Conservation (phyloP, 1,140 invertebrate genomes). For the Lysiphlebus fabarum region DNA sequence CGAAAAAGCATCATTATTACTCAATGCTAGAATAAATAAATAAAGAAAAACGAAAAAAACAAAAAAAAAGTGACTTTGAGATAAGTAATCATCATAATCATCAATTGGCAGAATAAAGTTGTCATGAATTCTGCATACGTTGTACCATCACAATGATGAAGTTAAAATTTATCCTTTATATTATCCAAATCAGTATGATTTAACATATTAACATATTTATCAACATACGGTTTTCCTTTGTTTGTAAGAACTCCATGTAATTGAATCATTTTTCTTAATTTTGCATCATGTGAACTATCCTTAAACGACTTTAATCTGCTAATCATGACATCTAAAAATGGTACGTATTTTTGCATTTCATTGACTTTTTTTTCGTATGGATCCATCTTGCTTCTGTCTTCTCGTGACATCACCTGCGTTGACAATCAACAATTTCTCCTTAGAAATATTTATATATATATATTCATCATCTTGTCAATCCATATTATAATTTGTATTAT, state of each 20-base stretch:
- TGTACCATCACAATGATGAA: slow-evolving; percentile 2
- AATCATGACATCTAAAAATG: slow-evolving; percentile 65
- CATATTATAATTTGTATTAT: too few species aligned
- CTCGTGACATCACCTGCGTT: slow-evolving; percentile 29
- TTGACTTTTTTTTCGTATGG: slow-evolving; percentile 62
- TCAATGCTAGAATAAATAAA: too few species aligned
- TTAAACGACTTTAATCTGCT: slow-evolving; percentile 57
- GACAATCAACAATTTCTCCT: slow-evolving; percentile 29
- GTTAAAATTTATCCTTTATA: slow-evolving; percentile 5
- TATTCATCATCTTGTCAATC: slow-evolving; percentile 16
- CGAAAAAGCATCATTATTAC: too few species aligned
- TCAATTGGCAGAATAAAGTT: neutral
- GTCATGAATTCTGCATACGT: slow-evolving; percentile 22
- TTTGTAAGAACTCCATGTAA: slow-evolving; percentile 61
- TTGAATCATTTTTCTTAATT: slow-evolving; percentile 62
- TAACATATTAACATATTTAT: slow-evolving; percentile 11
- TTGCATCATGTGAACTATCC: slow-evolving; percentile 56
- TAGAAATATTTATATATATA: too few species aligned
- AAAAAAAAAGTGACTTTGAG: slow-evolving; percentile 12
- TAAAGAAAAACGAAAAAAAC: too few species aligned
- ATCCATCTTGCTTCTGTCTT: slow-evolving; percentile 38
- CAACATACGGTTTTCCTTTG: slow-evolving; percentile 60
- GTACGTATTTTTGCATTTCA: slow-evolving; percentile 66
- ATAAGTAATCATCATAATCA: neutral
- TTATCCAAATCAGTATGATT: slow-evolving; percentile 1